These are phyloP conservation scores for Rhagium mordax DNA, from an alignment of 2,888 invertebrate species.

Conservation along the genomic window DNA sequence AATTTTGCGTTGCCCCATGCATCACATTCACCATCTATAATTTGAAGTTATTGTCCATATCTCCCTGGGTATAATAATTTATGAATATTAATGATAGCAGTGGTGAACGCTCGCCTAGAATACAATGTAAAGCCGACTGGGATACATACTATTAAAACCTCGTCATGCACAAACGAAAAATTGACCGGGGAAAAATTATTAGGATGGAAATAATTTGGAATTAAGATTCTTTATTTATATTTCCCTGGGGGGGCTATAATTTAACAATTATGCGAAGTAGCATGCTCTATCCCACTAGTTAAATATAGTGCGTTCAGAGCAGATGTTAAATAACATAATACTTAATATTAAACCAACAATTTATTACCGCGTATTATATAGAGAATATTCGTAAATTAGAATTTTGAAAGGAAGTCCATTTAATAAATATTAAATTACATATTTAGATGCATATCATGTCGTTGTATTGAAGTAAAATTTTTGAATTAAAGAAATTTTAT, in stretches of 20 bases:
- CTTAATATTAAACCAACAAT: constrained; percentile 16
- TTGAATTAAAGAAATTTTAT: not conserved
- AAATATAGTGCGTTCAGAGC: constrained; percentile 15
- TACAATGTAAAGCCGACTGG: constrained; percentile 25
- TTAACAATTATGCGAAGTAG: constrained; percentile 29
- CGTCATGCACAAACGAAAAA: constrained; percentile 34
- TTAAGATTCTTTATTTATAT: constrained; percentile 24
- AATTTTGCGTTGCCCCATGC: constrained; percentile 49
- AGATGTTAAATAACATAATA: constrained; percentile 23
- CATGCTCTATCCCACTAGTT: constrained; percentile 26
- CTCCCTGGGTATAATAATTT: constrained; percentile 62
- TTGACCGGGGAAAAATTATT: constrained; percentile 35
- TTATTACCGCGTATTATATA: constrained; percentile 1
- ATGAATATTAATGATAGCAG: constrained; percentile 62
- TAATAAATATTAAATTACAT: not conserved
- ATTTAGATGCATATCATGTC: not conserved
- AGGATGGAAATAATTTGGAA: constrained; percentile 38
- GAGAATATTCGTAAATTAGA: not conserved
- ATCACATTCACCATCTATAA: constrained; percentile 61
- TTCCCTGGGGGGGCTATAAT: constrained; percentile 30
- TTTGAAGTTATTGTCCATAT: constrained; percentile 67
- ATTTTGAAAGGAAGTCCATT: constrained; percentile 3
- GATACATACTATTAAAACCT: constrained; percentile 20
- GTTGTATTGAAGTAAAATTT: not conserved
- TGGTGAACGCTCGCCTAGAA: constrained; percentile 29